Evolutionary conservation across 2,113 vertebrate species (phyloP).

Genomic region (Meles meles): DNA sequence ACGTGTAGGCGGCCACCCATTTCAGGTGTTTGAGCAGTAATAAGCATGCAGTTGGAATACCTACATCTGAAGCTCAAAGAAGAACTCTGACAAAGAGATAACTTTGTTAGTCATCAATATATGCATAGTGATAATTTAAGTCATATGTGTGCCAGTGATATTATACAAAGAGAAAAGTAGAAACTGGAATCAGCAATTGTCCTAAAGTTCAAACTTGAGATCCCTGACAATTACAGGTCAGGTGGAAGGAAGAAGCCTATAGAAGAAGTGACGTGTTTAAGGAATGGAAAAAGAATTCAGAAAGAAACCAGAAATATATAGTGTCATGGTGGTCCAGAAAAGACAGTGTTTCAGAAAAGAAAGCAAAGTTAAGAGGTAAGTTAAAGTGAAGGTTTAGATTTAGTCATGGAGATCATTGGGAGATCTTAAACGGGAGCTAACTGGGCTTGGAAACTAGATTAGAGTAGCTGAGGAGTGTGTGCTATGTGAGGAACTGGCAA

Average conservation of each 20-base stretch:
- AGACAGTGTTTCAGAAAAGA: neutral
- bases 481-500: neutral
- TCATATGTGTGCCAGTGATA: neutral
- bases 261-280: neutral
- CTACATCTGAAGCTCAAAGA: neutral
- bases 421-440: neutral
- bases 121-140: neutral
- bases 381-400: neutral
- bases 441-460: neutral
- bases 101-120: neutral
- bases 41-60: neutral
- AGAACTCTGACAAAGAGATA: neutral
- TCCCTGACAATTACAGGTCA: neutral
- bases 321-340: neutral
- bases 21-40: neutral
- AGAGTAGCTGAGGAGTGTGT: neutral
- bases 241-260: neutral
- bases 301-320: neutral
- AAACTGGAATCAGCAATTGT: neutral
- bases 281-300: neutral
- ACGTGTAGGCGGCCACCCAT: neutral
- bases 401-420: neutral
- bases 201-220: neutral
- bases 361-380: neutral
- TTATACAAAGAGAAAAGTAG: neutral